These are phyloP conservation scores for Vulpes vulpes DNA, from an alignment of 2,113 vertebrate genomes.

Conservation along the genomic window DNA sequence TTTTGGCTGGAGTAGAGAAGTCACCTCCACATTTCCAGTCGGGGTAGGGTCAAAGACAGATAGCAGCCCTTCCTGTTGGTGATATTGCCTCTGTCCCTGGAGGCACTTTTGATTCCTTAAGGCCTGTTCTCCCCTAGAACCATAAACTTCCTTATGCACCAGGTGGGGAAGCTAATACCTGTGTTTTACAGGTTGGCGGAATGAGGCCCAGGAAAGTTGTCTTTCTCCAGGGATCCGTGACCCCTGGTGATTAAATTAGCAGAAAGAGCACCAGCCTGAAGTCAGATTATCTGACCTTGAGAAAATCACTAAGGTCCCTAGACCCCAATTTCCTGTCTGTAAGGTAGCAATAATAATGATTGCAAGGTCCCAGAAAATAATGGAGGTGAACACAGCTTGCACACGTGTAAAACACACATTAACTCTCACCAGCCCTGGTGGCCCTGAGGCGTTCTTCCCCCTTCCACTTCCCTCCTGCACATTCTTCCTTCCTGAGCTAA, in stretches of 20 bases:
- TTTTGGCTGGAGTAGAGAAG: not conserved
- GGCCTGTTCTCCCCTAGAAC: not conserved
- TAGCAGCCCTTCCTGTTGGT: not conserved
- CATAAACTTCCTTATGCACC: too few species aligned
- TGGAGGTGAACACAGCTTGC: not conserved
- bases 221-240: not conserved
- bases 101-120: not conserved
- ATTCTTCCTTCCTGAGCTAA: not conserved
- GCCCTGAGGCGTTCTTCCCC: accelerated
- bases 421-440: accelerated
- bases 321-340: not conserved
- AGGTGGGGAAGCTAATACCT: too few species aligned
- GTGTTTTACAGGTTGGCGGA: not conserved
- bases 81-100: not conserved
- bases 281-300: not conserved
- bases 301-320: not conserved
- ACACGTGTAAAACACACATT: accelerated
- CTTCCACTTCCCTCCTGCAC: accelerated
- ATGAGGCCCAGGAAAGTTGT: not conserved
- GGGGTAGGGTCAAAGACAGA: not conserved
- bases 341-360: not conserved
- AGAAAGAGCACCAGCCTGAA: not conserved
- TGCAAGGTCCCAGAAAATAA: not conserved
- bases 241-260: not conserved
- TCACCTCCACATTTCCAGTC: not conserved